Conservation (phyloP, 2,113 vertebrate genomes). For the Prionailurus viverrinus region DNA sequence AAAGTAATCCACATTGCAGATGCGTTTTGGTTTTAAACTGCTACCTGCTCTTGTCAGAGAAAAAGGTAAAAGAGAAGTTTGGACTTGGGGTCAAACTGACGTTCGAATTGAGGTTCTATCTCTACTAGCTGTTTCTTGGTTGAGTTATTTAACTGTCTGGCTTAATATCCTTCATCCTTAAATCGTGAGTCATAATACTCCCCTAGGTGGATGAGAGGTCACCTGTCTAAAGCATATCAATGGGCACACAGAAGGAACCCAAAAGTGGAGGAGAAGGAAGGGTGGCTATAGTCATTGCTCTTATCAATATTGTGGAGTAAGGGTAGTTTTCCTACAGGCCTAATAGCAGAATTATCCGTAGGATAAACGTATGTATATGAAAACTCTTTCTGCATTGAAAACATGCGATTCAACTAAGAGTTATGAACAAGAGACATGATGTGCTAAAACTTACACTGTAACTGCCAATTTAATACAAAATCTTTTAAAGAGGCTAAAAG, state of each 20-base stretch:
- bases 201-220: neutral
- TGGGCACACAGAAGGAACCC: neutral
- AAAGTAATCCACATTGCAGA: neutral
- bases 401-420: neutral
- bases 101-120: neutral
- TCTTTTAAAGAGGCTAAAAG: neutral
- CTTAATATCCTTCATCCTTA: neutral
- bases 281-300: too few species aligned
- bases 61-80: neutral
- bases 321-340: neutral
- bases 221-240: neutral
- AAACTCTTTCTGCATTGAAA: slow-evolving; percentile 2
- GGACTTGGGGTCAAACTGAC: neutral
- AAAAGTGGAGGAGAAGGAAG: neutral
- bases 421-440: neutral
- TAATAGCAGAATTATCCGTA: neutral
- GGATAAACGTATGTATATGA: neutral
- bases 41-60: neutral
- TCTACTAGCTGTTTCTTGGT: neutral
- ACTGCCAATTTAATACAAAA: neutral
- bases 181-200: neutral
- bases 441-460: neutral
- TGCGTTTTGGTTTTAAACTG: neutral
- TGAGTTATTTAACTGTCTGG: neutral
- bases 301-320: too few species aligned